Evolutionary conservation across 2,797 vertebrate species (phyloP), one percentile per base, ranked within the genome.

Genomic region (Melanotaenia parkinsoni): DNA sequence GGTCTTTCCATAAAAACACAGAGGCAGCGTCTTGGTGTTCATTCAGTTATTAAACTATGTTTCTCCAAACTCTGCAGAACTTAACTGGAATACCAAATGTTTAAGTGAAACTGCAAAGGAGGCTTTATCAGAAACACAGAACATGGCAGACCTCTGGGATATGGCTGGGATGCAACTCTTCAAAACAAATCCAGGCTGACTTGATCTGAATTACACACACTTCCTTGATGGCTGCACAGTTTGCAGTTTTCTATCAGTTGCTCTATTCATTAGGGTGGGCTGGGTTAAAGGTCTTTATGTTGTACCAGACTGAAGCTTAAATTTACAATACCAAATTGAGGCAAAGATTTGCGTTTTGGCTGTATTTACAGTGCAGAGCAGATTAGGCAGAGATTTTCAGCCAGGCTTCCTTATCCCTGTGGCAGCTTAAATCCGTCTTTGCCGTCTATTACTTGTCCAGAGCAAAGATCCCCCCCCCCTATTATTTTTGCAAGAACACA

Each of bases 331-430:
- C 33, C 47, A 74, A 79, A 78, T 50, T 66, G 43, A 76, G 76
- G 74, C 20, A 47, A 67, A 72, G 73, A 74, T 75, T 79, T n/a
- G 66, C 77, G 65, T 81, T 86, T 72, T 68, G 68, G 77, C 69
- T 83, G 72, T 70, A 72, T 65, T 88, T 76, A 9, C 78, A 83
- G 82, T 37, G 24, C 38, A 67, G 77, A 83, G 70, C 68, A 86
- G 90, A 91, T 91, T 89, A 89, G 32, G 77, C 47, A 47, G 75
- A 77, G 70, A 84, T 86, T 89, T 90, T 69, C 72, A 83, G 76
- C 69, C 63, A 77, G 81, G 72, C 77, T 69, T 88, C 80, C 87
- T 91, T 83, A 89, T 85, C 79, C 83, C 74, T 24, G 37, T 26
- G 70, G 76, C 76, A 74, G 72, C 69, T 79, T 82, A 88, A 89